Base-by-base conservation (phyloP, 2,888 invertebrate species). In the Dyspetes luteomarginatus region DNA sequence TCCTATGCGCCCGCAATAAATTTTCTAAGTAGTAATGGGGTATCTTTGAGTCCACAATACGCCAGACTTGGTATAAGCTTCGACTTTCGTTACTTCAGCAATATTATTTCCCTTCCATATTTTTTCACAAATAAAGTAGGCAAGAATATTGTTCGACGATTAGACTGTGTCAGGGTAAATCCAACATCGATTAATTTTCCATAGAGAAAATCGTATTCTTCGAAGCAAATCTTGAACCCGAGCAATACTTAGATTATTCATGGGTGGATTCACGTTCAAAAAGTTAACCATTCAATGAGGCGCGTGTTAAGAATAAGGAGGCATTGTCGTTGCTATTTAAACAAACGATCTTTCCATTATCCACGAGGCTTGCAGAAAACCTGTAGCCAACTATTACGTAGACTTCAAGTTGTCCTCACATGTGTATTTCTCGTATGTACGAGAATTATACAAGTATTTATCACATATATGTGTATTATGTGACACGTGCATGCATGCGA, bases 311-410 rank as follows among this genome's bases (percentile, higher is more conserved):
- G 4, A 15, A 55, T 68, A 78, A 75, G 64, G 75, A 80, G 71
- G 50, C 75, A 67, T 80, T 80, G 80, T 80, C 80, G 48, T 72
- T 67, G 71, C 67, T 60, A 55, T 72, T 76, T 22, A 41, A 68
- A 76, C 72, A 67, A 75, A 71, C 75, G 60, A 76, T 80, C 71
- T 15, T 80, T 80, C 76, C 24, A 80, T 76, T 64, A 76, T 80
- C 64, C 67, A 52, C 45, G 15, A 67, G 19, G 52, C 22, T 64
- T 30, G 26, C 5, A 30, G 12, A 65, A 58, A 74, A 64, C 15
- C 62, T 69, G 50, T 55, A 43, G 12, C 15, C 17, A 7, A 50
- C 9, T 28, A 48, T 36, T 12, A 36, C 36, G n/a, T n/a, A n/a
- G n/a, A n/a, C n/a, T n/a, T n/a, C n/a, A n/a, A n/a, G n/a, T 36